Evolutionary conservation across 2,888 invertebrate genomes (phyloP), one percentile per base, ranked within the genome.

Genomic region (Phengaris alcon): DNA sequence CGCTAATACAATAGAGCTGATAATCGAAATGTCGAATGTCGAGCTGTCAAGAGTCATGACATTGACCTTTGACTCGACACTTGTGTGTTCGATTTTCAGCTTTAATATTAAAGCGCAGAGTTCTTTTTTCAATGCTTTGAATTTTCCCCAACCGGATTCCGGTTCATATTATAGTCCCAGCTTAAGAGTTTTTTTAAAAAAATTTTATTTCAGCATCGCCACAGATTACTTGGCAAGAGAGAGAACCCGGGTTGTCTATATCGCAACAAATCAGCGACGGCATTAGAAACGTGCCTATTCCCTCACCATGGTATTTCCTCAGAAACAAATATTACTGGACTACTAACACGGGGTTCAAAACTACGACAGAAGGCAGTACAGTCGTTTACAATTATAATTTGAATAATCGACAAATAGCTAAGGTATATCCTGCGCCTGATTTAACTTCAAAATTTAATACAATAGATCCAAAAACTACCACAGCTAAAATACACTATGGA

Each of bases 271-370:
- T 64, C 13, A 35, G 64, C 6, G 64, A 64, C 12, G 64, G 64
- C 35, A 64, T 64, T 6, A 64, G 6, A 35, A 64, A 64, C 64
- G 64, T 64, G 35, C 64, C 64, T 9, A 44, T 64, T 6, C 64
- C 64, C 12, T 35, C 64, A 3, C 64, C 64, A 13, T 64, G 64
- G 64, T 64, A 64, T 64, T 64, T 64, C 64, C 64, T 64, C 12
- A 10, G 15, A 64, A 64, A 64, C 64, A 64, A 44, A 64, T 64
- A 6, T 7, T 64, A 64, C 10, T 44, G 35, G 12, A 64, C 35
- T 1, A 44, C 44, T 5, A 44, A 64, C 6, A 52, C 52, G 4
- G 64, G 44, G 12, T 22, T 44, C 35, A 64, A 35, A 35, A 6
- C 12, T 35, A 13, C 64, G 12, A 64, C 64, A 35, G 64, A 59